Conservation (phyloP, 2,797 vertebrate genomes). For the Pogonophryne albipinna region DNA sequence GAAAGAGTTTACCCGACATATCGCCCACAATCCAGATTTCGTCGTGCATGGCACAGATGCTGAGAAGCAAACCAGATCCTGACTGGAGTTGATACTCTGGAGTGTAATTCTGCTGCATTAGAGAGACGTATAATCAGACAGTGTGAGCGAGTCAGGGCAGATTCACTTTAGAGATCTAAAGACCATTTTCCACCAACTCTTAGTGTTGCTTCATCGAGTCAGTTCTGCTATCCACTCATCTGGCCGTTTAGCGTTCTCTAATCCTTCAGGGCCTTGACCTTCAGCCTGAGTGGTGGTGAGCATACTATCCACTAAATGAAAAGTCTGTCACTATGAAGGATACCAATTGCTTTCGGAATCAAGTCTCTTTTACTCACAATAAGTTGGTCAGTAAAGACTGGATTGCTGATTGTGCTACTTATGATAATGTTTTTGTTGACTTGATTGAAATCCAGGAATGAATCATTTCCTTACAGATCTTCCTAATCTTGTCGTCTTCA, state of each 20-base stretch:
- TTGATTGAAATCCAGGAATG: constrained; percentile 37
- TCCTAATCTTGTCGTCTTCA: constrained; percentile 41
- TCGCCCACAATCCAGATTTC: constrained; percentile 38
- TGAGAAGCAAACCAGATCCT: constrained; percentile 32
- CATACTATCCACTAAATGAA: constrained; percentile 49
- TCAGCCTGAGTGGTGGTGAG: constrained; percentile 49
- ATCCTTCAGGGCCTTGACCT: constrained; percentile 69
- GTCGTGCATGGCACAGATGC: constrained; percentile 53
- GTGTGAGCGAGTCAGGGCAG: constrained; percentile 17
- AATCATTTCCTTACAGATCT: constrained; percentile 29
- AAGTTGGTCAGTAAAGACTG: not conserved
- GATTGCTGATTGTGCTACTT: not conserved
- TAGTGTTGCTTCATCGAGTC: constrained; percentile 24
- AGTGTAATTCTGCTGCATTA: constrained; percentile 55
- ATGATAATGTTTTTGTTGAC: not conserved
- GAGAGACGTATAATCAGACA: constrained; percentile 51
- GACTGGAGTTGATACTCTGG: constrained; percentile 22
- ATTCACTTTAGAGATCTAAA: constrained; percentile 58
- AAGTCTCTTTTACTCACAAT: constrained; percentile 15
- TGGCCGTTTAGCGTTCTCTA: constrained; percentile 58
- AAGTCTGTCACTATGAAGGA: constrained; percentile 57
- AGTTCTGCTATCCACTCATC: constrained; percentile 61
- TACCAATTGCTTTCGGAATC: constrained; percentile 37
- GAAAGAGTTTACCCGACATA: constrained; percentile 23
- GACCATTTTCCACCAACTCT: constrained; percentile 31